Evolutionary conservation across 2,888 invertebrate genomes (phyloP), one percentile per base, ranked within the genome.

Genomic region (Microdon myrmicae): DNA sequence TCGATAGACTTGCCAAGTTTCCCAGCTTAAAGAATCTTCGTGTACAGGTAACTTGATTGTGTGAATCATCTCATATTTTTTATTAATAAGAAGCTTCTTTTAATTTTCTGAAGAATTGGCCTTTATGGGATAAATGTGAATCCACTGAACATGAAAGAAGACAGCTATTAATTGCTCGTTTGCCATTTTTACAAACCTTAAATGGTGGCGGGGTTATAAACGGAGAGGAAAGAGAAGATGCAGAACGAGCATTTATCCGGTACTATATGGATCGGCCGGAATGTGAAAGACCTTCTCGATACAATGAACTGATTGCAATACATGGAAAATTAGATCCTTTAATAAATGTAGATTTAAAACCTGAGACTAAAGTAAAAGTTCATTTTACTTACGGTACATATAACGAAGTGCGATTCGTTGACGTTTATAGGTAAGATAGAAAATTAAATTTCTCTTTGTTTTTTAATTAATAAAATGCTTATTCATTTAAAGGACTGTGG

Each of bases 251-350:
- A 67, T 96, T 96, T 79, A 92, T 96, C 71, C 85, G 96, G 55
- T 89, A 92, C 76, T 96, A 92, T 78, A 90, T 93, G 90, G 90
- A 94, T 75, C 89, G 90, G 72, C 89, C 92, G 1, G 90, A 90
- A 79, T 86, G 88, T 49, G 90, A 92, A 72, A 84, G 90, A 23
- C 94, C 94, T 6, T 86, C 88, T 69, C 88, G 79, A 9, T 80
- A 77, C 80, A 91, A 91, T 75, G 93, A 95, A 79, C 82, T 96
- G 68, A 85, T 92, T 29, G 84, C 85, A 32, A 87, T 90, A 67
- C 94, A 96, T 78, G 96, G 96, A 41, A 89, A 92, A 79, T 83
- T 96, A 55, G 91, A 94, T 80, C 95, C 94, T 1, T 82, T 96
- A 71, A 94, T 93, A 44, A 89, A 93, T 68, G 88, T 96, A 31